Conservation (phyloP, 1,140 invertebrate species). For the Drosophila cardini region DNA sequence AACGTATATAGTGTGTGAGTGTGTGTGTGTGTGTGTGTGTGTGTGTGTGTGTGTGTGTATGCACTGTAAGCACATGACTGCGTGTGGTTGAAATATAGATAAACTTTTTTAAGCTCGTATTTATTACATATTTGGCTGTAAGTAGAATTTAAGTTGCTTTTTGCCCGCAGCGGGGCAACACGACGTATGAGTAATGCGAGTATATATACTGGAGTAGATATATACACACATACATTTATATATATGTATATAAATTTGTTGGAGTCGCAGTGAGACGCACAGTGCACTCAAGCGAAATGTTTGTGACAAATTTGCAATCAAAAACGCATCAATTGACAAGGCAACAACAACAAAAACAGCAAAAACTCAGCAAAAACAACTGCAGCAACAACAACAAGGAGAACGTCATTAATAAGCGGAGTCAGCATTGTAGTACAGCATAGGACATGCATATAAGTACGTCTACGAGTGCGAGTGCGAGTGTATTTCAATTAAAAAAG, state of each 20-base stretch:
- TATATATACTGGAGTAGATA: neutral
- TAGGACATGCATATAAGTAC: constrained; percentile 27
- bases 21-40: no score
- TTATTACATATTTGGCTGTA: constrained; percentile 83
- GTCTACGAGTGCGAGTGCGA: constrained; percentile 4
- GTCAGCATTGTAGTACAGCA: constrained; percentile 35
- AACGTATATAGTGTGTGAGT: constrained; percentile 8
- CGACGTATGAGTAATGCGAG: constrained; percentile 73
- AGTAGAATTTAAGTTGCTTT: constrained; percentile 83
- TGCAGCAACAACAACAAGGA: constrained; percentile 5
- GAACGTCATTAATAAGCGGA: constrained; percentile 69
- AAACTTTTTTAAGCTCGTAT: constrained; percentile 83
- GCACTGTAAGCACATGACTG: constrained; percentile 67
- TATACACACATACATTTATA: neutral
- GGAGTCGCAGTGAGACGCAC: constrained; percentile 11
- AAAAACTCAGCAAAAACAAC: neutral
- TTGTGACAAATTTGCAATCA: constrained; percentile 81
- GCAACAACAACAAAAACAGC: constrained; percentile 22
- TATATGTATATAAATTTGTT: neutral
- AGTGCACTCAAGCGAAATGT: constrained; percentile 62
- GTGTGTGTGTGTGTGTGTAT: constrained; percentile 29
- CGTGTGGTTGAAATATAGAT: constrained; percentile 82
- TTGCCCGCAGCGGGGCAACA: constrained; percentile 49
- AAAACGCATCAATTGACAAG: constrained; percentile 78
- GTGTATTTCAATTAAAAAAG: constrained; percentile 82